Percentiles rank a stretch among this genome's conserved stretches.
These are phyloP conservation scores for Tillus elongatus DNA, from an alignment of 2,888 invertebrate species.

Conservation along the genomic window DNA sequence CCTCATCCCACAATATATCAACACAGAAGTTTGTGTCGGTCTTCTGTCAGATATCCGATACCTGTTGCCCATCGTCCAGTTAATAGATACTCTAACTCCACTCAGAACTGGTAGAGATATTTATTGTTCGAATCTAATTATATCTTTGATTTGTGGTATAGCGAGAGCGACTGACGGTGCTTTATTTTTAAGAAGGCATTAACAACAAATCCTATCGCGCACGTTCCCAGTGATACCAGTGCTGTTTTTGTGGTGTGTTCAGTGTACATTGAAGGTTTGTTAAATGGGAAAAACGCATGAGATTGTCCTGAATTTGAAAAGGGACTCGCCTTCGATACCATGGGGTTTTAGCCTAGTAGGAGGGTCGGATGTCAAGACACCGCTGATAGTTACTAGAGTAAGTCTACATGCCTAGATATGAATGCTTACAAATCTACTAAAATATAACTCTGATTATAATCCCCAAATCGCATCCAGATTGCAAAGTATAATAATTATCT, in stretches of 20 bases:
- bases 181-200: conserved; percentile 24
- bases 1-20: no score
- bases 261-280: conserved; percentile 16
- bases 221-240: conserved; percentile 21
- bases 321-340: conserved; percentile 60
- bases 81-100: no score
- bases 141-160: no score
- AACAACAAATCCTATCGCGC: conserved; percentile 22
- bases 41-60: conserved; percentile 29
- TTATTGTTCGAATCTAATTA: conserved; percentile 1
- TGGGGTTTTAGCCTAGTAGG: conserved; percentile 86
- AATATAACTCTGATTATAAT: no score
- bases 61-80: conserved; percentile 32
- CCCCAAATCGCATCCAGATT: no score
- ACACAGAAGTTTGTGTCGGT: no score
- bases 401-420: conserved; percentile 29
- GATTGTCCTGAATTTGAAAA: conserved; percentile 63
- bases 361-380: conserved; percentile 76
- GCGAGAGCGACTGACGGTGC: conserved; percentile 10
- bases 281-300: conserved; percentile 61
- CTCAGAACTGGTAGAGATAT: no score
- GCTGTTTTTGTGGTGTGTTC: conserved; percentile 12
- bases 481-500: no score
- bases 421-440: conserved; percentile 2
- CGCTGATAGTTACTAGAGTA: conserved; percentile 84